Percentiles rank a stretch among this genome's conserved stretches.
phyloP scores from a whole-genome alignment of 2,888 invertebrate genomes.

The Halictus ligatus region DNA sequence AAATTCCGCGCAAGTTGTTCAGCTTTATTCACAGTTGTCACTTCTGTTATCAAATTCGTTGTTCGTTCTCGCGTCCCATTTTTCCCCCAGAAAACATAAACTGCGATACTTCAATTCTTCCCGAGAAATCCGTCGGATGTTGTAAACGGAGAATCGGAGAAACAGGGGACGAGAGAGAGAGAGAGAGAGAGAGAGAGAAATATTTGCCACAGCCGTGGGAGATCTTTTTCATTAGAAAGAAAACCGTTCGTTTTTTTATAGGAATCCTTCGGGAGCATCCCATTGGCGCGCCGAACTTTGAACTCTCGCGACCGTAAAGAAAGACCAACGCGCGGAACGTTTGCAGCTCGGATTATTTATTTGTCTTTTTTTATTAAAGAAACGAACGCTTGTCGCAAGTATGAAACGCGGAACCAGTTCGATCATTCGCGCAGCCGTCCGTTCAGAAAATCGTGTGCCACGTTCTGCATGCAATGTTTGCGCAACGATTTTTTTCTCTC shows the following conservation, averaged over 20 bases:
- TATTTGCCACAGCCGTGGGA: not conserved
- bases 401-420: not conserved
- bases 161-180: not conserved
- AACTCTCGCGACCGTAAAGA: not conserved
- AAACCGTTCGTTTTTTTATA: not conserved
- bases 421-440: not conserved
- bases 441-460: not conserved
- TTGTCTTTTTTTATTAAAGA: conserved; percentile 4
- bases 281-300: not conserved
- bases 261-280: not conserved
- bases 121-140: not conserved
- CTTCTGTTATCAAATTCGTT: not conserved
- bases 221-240: not conserved
- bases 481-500: not conserved
- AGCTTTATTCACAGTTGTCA: not conserved
- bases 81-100: not conserved
- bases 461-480: not conserved
- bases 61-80: not conserved
- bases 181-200: not conserved
- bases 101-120: not conserved
- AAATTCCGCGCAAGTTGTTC: conserved; percentile 7
- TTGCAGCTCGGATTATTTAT: not conserved
- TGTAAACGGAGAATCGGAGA: not conserved
- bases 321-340: not conserved
- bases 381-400: not conserved